phyloP scores from a whole-genome alignment of 2,888 invertebrate genomes.

The Lomographa bimaculata region DNA sequence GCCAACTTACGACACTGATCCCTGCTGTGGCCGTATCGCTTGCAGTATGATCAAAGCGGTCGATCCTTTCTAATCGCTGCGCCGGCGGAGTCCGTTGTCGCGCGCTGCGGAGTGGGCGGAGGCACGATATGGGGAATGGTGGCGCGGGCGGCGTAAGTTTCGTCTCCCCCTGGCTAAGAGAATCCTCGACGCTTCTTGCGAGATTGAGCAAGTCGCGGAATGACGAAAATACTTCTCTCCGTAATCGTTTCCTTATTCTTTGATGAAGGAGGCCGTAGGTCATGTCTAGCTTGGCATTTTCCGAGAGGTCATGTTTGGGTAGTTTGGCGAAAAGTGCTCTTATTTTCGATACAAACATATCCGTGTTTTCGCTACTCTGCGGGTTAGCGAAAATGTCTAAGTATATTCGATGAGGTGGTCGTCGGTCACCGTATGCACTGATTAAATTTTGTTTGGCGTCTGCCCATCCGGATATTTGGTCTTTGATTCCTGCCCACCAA shows the following conservation, averaged over 20 bases:
- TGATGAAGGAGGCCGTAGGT: background rate
- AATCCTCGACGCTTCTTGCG: background rate
- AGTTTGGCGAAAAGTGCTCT: background rate
- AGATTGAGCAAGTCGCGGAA: background rate
- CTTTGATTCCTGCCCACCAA: background rate
- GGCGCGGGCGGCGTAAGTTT: background rate
- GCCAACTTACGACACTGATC: slow-evolving; percentile 6
- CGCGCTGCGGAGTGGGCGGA: background rate
- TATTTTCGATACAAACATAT: background rate
- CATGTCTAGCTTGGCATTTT: background rate
- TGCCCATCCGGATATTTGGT: background rate
- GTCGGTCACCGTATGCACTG: slow-evolving; percentile 6
- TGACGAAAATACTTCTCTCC: background rate
- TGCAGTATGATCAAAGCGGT: slow-evolving; percentile 1
- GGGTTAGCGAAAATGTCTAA: background rate
- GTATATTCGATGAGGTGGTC: slow-evolving; percentile 4
- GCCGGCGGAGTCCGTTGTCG: background rate
- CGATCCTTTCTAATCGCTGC: background rate
- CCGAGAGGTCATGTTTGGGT: background rate
- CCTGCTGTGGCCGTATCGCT: slow-evolving; percentile 1
- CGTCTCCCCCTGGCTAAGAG: background rate
- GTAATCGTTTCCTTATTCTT: background rate
- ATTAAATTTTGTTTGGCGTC: background rate
- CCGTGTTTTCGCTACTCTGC: background rate
- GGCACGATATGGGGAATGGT: background rate